Base-by-base conservation (phyloP, 1,140 invertebrate genomes). In the Anagrus nilaparvatae region DNA sequence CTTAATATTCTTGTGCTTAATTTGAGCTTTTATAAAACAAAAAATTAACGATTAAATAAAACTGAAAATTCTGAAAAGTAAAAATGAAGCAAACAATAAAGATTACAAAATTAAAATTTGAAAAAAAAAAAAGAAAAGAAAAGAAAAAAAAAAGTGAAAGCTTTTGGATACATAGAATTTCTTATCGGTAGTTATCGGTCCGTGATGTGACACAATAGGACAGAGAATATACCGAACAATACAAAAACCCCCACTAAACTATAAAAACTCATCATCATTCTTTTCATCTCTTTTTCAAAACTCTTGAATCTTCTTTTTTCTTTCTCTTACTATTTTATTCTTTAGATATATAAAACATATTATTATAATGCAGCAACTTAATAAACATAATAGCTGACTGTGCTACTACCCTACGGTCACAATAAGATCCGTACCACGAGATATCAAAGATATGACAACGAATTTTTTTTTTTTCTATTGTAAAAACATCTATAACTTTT, bases 141-240 rank as follows among this genome's bases (percentile, higher is more conserved):
- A 17, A 19, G 39, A 31, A 20, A 44, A 46, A 50, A 51, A 21
- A 30, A 3, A 58, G 58, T 58, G 61, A 55, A 55, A 54, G 55
- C 57, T 54, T 56, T n/a, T n/a, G n/a, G n/a, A n/a, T n/a, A n/a
- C n/a, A n/a, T n/a, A n/a, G n/a, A n/a, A n/a, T n/a, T n/a, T 59
- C 63, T 67, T 67, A 66, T 68, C 65, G 64, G 63, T 62, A 67
- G 64, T 67, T 68, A 67, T 67, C 65, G 65, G 65, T 52, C 63
- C 64, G 65, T 65, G 65, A 65, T 65, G 63, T 66, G 63, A 59
- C 63, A 68, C 65, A 67, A 68, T 68, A 60, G 63, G 57, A 58
- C 63, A 68, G 63, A 67, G 63, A 68, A 68, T 65, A 57, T 60
- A 53, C 56, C 62, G 62, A 52, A 66, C 65, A 65, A 67, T 67